Evolutionary conservation across 2,888 invertebrate genomes (phyloP).

Genomic region (Pharmacophagus antenor): DNA sequence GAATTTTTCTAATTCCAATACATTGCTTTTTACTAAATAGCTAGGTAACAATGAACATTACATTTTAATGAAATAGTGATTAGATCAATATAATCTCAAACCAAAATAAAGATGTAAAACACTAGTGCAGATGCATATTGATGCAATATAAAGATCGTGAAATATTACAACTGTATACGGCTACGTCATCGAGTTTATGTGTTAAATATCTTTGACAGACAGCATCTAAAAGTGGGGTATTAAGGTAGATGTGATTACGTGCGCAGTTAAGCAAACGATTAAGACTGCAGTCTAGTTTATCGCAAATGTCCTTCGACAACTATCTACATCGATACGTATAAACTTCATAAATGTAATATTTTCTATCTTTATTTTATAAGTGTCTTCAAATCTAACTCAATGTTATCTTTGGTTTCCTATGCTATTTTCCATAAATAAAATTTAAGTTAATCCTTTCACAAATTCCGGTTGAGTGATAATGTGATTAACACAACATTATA

Average conservation of each 20-base stretch:
- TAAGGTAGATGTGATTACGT: slow-evolving; percentile 10
- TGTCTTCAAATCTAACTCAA: neutral
- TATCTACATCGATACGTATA: neutral
- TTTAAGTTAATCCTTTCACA: neutral
- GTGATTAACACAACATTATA: neutral
- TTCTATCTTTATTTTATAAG: neutral
- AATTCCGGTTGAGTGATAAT: too few relatives aligned
- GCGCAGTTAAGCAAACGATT: slow-evolving; percentile 16
- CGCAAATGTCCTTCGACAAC: neutral
- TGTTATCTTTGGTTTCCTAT: too few relatives aligned
- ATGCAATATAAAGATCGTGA: neutral
- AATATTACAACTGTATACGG: neutral
- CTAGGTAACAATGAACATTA: neutral
- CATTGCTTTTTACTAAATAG: neutral
- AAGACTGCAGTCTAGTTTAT: slow-evolving; percentile 7
- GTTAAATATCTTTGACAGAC: neutral
- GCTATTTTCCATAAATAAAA: too few relatives aligned
- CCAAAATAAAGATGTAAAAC: neutral
- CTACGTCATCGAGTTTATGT: too few relatives aligned
- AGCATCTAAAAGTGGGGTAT: neutral
- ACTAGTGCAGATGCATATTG: neutral
- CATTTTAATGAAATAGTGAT: neutral
- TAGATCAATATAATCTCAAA: neutral
- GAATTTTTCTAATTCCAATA: slow-evolving; percentile 15
- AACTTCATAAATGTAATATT: neutral